Percentiles rank a stretch among this genome's conserved stretches.
Evolutionary conservation across 1,140 invertebrate genomes (phyloP).

Genomic region (Brachionus calyciflorus): DNA sequence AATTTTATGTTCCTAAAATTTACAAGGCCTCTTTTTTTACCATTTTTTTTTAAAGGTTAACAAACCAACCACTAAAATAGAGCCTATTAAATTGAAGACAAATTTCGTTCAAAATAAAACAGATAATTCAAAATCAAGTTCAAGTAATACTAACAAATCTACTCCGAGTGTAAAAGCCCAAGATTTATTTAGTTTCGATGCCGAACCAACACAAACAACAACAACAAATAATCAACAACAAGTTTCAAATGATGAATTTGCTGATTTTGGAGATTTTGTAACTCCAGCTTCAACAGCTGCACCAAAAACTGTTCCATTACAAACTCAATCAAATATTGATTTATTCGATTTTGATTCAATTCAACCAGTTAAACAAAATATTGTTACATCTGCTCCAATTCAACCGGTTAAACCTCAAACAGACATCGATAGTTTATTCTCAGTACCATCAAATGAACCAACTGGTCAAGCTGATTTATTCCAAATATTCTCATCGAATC

Average conservation of each 20-base stretch:
- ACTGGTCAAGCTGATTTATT: slow-evolving; percentile 18
- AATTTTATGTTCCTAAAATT: too few species aligned
- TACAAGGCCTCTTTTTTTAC: too few species aligned
- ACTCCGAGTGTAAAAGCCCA: background rate
- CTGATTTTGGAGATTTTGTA: slow-evolving; percentile 45
- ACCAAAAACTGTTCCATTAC: background rate
- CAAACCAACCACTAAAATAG: slow-evolving; percentile 1
- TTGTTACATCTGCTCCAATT: background rate
- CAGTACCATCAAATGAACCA: background rate
- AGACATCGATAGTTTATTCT: background rate
- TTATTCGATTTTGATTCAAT: slow-evolving; percentile 8
- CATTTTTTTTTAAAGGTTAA: background rate
- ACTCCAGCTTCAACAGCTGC: background rate
- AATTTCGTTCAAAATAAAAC: background rate
- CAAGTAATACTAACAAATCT: too few species aligned
- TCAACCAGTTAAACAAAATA: background rate
- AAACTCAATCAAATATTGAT: background rate
- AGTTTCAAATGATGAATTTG: slow-evolving; percentile 9
- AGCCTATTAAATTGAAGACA: slow-evolving; percentile 19
- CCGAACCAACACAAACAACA: background rate
- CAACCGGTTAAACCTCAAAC: slow-evolving; percentile 13
- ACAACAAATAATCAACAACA: slow-evolving; percentile 6
- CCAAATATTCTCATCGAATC: background rate
- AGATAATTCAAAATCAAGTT: background rate
- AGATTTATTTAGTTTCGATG: background rate